These are phyloP conservation scores for Antheraea pernyi DNA, from an alignment of 1,140 invertebrate species.

Conservation along the genomic window DNA sequence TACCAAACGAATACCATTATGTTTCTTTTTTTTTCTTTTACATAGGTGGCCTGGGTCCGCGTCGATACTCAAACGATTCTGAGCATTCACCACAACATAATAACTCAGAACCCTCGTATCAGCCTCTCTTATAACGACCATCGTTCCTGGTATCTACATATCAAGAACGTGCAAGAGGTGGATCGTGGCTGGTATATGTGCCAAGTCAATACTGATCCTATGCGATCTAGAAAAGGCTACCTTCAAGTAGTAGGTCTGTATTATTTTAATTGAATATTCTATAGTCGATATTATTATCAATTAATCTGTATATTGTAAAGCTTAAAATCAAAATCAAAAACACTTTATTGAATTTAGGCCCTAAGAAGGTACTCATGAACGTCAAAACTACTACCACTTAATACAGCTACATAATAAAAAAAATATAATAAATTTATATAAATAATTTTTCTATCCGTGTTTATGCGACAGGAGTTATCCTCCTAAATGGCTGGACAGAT, in stretches of 20 bases:
- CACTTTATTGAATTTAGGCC: no score
- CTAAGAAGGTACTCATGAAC: no score
- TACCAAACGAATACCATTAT: no score
- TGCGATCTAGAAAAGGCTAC: constrained; percentile 91
- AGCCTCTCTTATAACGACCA: constrained; percentile 93
- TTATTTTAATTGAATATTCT: constrained; percentile 8
- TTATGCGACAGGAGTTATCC: no score
- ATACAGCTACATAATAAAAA: no score
- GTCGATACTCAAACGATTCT: constrained; percentile 95
- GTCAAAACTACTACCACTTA: no score
- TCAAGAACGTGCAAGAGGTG: constrained; percentile 88
- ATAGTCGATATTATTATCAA: background rate
- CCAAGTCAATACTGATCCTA: constrained; percentile 92
- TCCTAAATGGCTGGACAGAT: no score
- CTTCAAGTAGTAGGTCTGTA: constrained; percentile 92
- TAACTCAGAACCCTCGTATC: constrained; percentile 93
- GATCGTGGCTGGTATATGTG: constrained; percentile 93
- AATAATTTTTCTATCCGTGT: no score
- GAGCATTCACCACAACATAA: constrained; percentile 93
- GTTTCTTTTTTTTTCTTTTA: constrained; percentile 18
- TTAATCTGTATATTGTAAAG: no score
- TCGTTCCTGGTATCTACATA: constrained; percentile 92
- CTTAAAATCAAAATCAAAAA: no score
- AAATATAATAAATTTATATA: no score
- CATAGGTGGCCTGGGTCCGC: constrained; percentile 93